phyloP scores from a whole-genome alignment of 2,888 invertebrate genomes.

The Coelogynopora nodosa region DNA sequence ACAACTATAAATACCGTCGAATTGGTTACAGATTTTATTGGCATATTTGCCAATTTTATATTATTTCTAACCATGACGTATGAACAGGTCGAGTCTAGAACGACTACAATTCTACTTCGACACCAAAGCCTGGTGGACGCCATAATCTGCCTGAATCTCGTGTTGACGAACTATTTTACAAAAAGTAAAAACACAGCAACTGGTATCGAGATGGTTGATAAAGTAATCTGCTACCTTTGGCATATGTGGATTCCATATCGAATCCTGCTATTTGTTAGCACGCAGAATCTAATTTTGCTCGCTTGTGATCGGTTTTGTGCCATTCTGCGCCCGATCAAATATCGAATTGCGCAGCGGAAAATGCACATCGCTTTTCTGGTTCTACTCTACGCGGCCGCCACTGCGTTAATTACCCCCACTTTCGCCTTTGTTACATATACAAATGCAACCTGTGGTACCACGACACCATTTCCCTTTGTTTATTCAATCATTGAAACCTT shows the following conservation, averaged over 20 bases:
- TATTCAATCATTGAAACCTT: neutral
- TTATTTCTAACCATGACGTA: neutral
- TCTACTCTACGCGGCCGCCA: neutral
- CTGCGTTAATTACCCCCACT: neutral
- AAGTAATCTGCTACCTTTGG: neutral
- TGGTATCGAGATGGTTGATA: too few species aligned
- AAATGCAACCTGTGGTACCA: neutral
- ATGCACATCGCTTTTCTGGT: neutral
- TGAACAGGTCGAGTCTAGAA: neutral
- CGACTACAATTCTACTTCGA: neutral
- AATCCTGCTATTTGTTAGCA: neutral
- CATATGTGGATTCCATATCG: neutral
- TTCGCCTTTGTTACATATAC: neutral
- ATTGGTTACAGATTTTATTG: too few species aligned
- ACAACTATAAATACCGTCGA: too few species aligned
- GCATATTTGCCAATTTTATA: neutral
- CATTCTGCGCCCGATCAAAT: neutral
- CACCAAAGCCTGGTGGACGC: neutral
- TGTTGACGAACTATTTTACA: neutral
- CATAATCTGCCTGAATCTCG: neutral
- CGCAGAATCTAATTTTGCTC: neutral
- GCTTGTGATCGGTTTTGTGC: neutral
- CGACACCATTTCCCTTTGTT: neutral
- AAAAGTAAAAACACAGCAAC: neutral
- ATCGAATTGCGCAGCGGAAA: neutral